Base-by-base conservation (phyloP, 1,140 invertebrate genomes). In the Drosophila obscura region DNA sequence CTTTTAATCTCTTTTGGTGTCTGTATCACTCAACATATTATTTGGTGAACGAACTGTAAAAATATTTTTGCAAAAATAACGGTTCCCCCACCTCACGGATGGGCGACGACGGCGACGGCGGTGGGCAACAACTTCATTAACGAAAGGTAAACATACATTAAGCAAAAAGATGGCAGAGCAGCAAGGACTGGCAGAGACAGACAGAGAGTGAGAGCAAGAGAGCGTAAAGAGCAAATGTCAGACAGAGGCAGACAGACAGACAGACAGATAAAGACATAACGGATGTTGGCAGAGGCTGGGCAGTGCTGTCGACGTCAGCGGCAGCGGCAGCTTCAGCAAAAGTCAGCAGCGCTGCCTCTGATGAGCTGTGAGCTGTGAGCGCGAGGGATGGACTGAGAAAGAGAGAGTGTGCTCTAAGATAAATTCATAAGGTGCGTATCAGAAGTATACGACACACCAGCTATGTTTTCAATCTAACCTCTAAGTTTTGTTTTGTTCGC, bases 121-220 rank as follows among this genome's bases (percentile, higher is more conserved):
- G 61, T 52, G 65, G 78, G 71, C 77, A 80, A 87, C 88, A 90
- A 90, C 88, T 90, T 90, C 88, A 90, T 90, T 90, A 90, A 90
- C 88, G 88, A 66, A 90, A 90, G 80, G 81, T 90, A 90, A 90
- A 90, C 88, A 90, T 80, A 82, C 83, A 88, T 89, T 84, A 83
- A 89, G 84, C 77, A 74, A 62, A 31, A 64, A 24, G 45, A 22
- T 11, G 43, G 43, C 19, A 49, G 60, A 24, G 43, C 39, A 26
- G 48, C 28, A 26, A 4, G 48, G 28, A 22, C 52, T 26, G 7
- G 6, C 16, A 4, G 39, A 15, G 19, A n/a, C n/a, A 48, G 19
- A 11, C 49, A 57, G 39, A 22, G 28, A 35, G n/a, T 13, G 35
- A 22, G 55, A 24, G 50, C 31, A 44, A 56, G 60, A 46, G 31